A percentile compares a stretch with the other conserved stretches of the same genome.
phyloP scores from a whole-genome alignment of 2,797 vertebrate species.

The Amphiprion clarkii region DNA sequence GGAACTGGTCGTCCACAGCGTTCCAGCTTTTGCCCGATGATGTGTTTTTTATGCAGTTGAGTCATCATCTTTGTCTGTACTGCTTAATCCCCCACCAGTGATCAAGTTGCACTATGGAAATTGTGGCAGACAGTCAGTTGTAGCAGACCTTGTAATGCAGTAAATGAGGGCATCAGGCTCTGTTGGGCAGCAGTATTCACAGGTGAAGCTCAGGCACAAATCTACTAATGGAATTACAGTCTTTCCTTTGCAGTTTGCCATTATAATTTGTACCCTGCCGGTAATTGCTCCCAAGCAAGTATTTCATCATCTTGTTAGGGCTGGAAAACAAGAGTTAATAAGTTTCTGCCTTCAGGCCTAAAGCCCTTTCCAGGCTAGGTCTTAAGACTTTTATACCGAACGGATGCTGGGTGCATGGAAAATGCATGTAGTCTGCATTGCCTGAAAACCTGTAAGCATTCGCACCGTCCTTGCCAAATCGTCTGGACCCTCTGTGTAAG shows the following conservation, averaged over 20 bases:
- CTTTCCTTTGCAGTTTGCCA: conserved; percentile 28
- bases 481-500: conserved; percentile 53
- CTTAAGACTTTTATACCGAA: conserved; percentile 58
- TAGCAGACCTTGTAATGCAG: conserved; percentile 45
- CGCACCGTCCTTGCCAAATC: conserved; percentile 44
- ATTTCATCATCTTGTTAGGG: conserved; percentile 57
- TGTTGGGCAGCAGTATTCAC: conserved; percentile 42
- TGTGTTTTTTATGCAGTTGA: background rate
- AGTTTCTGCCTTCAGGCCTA: conserved; percentile 34
- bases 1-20: background rate
- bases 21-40: background rate
- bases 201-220: conserved; percentile 46
- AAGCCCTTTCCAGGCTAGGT: conserved; percentile 34
- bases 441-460: conserved; percentile 40
- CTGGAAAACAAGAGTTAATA: conserved; percentile 48
- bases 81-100: conserved; percentile 3
- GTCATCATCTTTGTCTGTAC: background rate
- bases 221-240: conserved; percentile 58
- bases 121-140: conserved; percentile 31
- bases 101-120: conserved; percentile 36
- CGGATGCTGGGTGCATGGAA: conserved; percentile 34
- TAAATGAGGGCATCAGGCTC: conserved; percentile 54
- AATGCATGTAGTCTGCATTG: conserved; percentile 29
- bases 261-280: conserved; percentile 44
- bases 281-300: conserved; percentile 60